Evolutionary conservation across 2,797 vertebrate genomes (phyloP).

Genomic region (Coregonus suidteri): DNA sequence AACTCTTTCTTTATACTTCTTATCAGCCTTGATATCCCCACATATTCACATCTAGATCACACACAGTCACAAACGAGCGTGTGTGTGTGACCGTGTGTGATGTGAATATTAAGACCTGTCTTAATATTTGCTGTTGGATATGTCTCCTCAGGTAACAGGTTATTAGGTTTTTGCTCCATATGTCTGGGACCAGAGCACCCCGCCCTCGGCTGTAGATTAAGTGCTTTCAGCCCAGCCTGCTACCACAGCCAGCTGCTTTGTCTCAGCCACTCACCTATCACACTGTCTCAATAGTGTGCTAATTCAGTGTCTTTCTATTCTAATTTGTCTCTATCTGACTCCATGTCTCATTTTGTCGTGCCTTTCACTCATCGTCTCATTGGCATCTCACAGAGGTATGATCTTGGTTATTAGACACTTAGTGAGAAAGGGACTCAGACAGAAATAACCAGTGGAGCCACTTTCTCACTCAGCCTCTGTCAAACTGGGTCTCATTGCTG

Average conservation of each 20-base stretch:
- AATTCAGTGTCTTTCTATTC: not conserved
- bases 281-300: not conserved
- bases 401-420: not conserved
- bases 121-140: not conserved
- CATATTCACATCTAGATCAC: not conserved
- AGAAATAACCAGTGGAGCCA: not conserved
- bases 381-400: not conserved
- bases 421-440: not conserved
- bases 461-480: not conserved
- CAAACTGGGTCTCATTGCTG: not conserved
- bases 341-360: not conserved
- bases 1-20: too few species aligned
- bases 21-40: too few species aligned
- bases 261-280: not conserved
- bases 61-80: not conserved
- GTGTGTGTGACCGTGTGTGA: too few species aligned
- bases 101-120: not conserved
- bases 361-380: not conserved
- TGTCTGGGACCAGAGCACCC: not conserved
- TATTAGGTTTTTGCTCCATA: not conserved
- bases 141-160: not conserved
- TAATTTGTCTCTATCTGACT: not conserved
- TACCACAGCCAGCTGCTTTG: constrained; percentile 7
- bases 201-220: not conserved
- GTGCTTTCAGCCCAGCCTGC: not conserved